Evolutionary conservation across 2,888 invertebrate species (phyloP).

Genomic region (Caprella mutica): DNA sequence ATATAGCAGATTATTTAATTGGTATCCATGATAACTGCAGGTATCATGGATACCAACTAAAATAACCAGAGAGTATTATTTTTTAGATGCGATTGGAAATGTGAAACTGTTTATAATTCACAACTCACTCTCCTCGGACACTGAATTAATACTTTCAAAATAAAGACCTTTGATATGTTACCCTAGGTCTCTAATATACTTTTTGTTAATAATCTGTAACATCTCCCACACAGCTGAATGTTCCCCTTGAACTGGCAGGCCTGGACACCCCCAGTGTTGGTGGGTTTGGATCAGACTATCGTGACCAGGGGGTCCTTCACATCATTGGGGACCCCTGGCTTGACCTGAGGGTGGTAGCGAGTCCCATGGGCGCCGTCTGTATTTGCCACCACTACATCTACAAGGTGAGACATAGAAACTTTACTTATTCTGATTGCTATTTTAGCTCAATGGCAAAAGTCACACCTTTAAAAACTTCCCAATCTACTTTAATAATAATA

Average conservation of each 20-base stretch:
- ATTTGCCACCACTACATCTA: conserved; percentile 74
- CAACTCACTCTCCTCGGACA: background rate
- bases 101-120: no score
- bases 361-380: conserved; percentile 59
- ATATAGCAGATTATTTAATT: no score
- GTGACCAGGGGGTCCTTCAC: conserved; percentile 30
- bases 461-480: no score
- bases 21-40: no score
- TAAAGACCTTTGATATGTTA: background rate
- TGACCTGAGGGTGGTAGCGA: conserved; percentile 65
- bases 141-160: background rate
- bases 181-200: no score
- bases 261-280: conserved; percentile 25
- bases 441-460: no score
- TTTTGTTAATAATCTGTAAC: no score
- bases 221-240: conserved; percentile 64
- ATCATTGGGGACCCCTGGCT: conserved; percentile 54
- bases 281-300: conserved; percentile 19
- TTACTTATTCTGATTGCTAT: no score
- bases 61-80: background rate
- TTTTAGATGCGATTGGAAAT: no score
- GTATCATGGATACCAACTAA: no score
- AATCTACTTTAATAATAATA: no score
- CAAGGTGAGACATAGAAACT: conserved; percentile 51
- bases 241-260: conserved; percentile 50